Conservation (phyloP, 2,888 invertebrate species). For the Cosmorhoe ocellata region DNA sequence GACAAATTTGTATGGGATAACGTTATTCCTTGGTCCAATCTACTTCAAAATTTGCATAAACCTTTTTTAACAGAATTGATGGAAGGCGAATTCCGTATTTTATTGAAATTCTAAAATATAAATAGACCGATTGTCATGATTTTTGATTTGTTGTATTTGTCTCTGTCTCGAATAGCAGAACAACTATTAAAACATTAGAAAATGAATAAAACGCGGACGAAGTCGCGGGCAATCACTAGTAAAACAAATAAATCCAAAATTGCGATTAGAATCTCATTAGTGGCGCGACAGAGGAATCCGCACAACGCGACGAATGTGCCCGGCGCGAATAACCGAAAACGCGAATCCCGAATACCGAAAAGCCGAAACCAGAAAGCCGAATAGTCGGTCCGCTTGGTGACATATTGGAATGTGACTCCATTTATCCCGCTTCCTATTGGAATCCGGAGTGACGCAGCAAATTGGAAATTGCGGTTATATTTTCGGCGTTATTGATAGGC, state of each 20-base stretch:
- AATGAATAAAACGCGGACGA: too few relatives aligned
- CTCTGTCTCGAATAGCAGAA: too few relatives aligned
- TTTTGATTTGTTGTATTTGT: too few relatives aligned
- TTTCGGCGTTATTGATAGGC: constrained; percentile 77
- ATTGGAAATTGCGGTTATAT: constrained; percentile 80
- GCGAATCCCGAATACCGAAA: constrained; percentile 62
- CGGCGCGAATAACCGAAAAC: constrained; percentile 64
- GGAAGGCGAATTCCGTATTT: too few relatives aligned
- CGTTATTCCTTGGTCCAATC: too few relatives aligned
- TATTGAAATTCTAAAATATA: too few relatives aligned
- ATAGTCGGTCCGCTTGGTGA: constrained; percentile 72
- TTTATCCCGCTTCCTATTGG: constrained; percentile 82
- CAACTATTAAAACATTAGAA: too few relatives aligned
- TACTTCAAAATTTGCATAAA: too few relatives aligned
- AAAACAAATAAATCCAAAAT: constrained; percentile 50
- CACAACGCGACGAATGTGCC: constrained; percentile 61
- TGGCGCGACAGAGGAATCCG: constrained; percentile 55
- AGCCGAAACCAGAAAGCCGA: constrained; percentile 69
- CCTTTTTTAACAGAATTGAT: too few relatives aligned
- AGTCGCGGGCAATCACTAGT: too few relatives aligned
- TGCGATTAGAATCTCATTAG: constrained; percentile 73
- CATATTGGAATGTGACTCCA: constrained; percentile 83
- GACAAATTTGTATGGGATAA: too few relatives aligned
- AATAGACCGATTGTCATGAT: too few relatives aligned
- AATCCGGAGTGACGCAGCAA: constrained; percentile 82